Percentiles rank a stretch among this genome's conserved stretches.
Evolutionary conservation across 2,797 vertebrate species (phyloP).

Genomic region (Podarcis lilfordi): DNA sequence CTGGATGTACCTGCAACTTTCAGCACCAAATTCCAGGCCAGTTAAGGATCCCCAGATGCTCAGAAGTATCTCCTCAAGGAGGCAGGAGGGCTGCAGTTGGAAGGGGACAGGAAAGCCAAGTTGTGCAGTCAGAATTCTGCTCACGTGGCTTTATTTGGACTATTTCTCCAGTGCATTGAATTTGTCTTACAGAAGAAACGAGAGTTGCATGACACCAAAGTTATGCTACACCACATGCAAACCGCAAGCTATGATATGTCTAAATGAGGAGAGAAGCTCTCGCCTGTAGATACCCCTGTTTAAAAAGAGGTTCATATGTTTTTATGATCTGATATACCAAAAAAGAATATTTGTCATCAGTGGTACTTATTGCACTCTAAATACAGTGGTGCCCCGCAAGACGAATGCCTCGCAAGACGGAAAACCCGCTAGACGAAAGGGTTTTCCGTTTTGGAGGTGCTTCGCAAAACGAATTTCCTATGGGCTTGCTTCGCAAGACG

Average conservation of each 20-base stretch:
- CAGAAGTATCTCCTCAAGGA: background rate
- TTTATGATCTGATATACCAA: background rate
- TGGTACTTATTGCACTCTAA: background rate
- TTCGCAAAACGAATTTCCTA: no score
- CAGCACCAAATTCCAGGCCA: background rate
- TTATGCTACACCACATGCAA: background rate
- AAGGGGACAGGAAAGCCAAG: background rate
- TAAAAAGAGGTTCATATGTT: no score
- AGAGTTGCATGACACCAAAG: background rate
- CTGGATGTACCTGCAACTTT: background rate
- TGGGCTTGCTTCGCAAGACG: no score
- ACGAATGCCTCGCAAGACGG: no score
- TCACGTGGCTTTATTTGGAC: background rate
- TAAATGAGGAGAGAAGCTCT: background rate
- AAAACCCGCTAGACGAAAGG: no score
- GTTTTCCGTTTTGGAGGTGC: no score
- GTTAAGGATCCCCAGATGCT: background rate
- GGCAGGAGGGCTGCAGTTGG: background rate
- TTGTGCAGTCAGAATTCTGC: background rate
- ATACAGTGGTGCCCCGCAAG: no score
- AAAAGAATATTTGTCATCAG: background rate
- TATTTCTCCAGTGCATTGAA: background rate
- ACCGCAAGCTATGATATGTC: background rate
- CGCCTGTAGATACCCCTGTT: background rate
- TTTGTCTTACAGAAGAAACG: background rate